Evolutionary conservation across 1,140 invertebrate species (phyloP).

Genomic region (Danaus melanippus): DNA sequence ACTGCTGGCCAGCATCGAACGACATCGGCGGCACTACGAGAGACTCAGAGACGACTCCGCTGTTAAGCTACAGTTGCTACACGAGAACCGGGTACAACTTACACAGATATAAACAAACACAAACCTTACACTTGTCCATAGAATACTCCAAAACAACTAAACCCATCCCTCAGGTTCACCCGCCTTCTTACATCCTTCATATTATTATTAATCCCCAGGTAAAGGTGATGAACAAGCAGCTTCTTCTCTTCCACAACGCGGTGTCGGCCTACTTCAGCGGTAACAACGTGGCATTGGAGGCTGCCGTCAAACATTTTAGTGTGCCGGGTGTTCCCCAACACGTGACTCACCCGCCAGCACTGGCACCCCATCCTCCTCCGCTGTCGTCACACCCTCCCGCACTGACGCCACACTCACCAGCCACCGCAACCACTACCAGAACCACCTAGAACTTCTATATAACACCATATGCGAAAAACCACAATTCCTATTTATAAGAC

Average conservation of each 20-base stretch:
- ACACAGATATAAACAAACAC: too few species aligned
- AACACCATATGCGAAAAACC: background rate
- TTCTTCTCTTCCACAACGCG: slow-evolving; percentile 96
- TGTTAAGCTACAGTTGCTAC: slow-evolving; percentile 96
- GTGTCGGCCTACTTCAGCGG: slow-evolving; percentile 97
- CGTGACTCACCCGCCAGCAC: slow-evolving; percentile 13
- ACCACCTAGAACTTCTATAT: slow-evolving; percentile 5
- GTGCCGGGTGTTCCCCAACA: slow-evolving; percentile 21
- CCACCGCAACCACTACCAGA: slow-evolving; percentile 2
- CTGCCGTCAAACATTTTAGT: slow-evolving; percentile 95
- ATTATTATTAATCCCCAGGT: slow-evolving; percentile 76
- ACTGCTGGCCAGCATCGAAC: slow-evolving; percentile 85
- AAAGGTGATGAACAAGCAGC: slow-evolving; percentile 98
- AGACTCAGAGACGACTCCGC: slow-evolving; percentile 91
- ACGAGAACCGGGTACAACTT: slow-evolving; percentile 90
- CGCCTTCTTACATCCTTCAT: too few species aligned
- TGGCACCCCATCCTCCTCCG: slow-evolving; percentile 10
- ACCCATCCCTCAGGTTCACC: too few species aligned
- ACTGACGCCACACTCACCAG: slow-evolving; percentile 9
- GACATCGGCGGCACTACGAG: slow-evolving; percentile 92
- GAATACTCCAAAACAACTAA: too few species aligned
- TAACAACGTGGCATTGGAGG: slow-evolving; percentile 92
- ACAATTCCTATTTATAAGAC: too few species aligned
- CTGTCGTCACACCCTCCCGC: slow-evolving; percentile 9
- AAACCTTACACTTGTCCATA: too few species aligned